A percentile compares a stretch with the other conserved stretches of the same genome.
These are phyloP conservation scores for Archocentrus centrarchus DNA, from an alignment of 2,113 vertebrate genomes.

Conservation along the genomic window DNA sequence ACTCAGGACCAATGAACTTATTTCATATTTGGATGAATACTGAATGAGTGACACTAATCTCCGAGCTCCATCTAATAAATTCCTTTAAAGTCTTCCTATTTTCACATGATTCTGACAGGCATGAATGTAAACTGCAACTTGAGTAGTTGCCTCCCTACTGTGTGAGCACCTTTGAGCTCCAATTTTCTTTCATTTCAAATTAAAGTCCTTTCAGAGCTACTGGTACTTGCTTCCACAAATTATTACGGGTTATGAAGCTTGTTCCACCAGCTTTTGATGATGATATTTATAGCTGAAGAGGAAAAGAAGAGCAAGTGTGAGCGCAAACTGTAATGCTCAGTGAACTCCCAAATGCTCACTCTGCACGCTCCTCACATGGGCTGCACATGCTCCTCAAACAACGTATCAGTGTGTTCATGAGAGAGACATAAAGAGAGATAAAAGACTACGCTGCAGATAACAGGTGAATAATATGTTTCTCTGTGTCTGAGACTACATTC, in stretches of 20 bases:
- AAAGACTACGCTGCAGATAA: not conserved
- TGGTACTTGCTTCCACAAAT: not conserved
- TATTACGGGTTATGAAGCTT: not conserved
- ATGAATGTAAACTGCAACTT: not conserved
- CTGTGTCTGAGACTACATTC: not conserved
- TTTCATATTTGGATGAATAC: not conserved
- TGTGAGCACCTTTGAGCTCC: not conserved
- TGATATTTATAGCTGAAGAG: not conserved
- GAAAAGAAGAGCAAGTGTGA: not conserved
- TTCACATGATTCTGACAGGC: no score
- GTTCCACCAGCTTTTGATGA: conserved; percentile 19
- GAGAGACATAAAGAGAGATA: not conserved
- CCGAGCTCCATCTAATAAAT: not conserved
- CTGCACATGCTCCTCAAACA: conserved; percentile 35
- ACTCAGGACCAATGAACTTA: conserved; percentile 9
- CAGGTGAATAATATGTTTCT: not conserved
- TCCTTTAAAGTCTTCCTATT: not conserved
- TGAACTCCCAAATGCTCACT: conserved; percentile 26
- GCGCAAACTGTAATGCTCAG: conserved; percentile 28
- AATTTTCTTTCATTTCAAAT: not conserved
- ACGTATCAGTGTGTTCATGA: not conserved
- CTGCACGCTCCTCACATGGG: conserved; percentile 46
- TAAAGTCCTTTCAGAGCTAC: not conserved
- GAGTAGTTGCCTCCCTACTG: not conserved
- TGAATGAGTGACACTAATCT: not conserved